Evolutionary conservation across 2,113 vertebrate species (phyloP), one percentile per base, ranked within the genome.

Genomic region (Clarias batrachus): DNA sequence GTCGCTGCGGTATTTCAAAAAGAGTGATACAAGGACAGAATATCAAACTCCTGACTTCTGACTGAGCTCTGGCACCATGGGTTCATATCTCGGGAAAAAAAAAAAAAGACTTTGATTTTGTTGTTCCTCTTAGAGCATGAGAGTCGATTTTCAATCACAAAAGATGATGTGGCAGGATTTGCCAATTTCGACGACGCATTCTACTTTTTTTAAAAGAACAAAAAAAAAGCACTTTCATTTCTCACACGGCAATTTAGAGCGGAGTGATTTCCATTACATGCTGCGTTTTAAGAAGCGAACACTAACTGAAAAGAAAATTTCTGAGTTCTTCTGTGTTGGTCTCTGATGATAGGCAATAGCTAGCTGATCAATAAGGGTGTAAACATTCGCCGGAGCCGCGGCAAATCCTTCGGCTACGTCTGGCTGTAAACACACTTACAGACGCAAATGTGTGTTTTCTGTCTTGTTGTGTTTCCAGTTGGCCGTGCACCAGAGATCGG

Each of bases 381-480:
- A 84, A 82, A 80, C 86, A 33, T 8, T 81, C 85, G 89, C 82
- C 86, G 57, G 89, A 85, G 60, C 48, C 73, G 87, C 82, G 11
- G 85, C n/a, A 90, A 90, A 91, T 88, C 74, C 81, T 82, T 86
- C 90, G 70, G 87, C 85, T 86, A 89, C 81, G 68, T 30, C 56
- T 71, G 14, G 23, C 85, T 77, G 85, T 74, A 86, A 93, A 91
- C 87, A 89, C 88, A 90, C 85, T 84, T 85, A 57, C 76, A 76
- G 85, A 92, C 88, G 85, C 85, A 91, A 88, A 62, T 70, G 90
- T 70, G 90, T 80, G 90, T 87, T 86, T 89, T 88, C 52, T 73
- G 57, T 87, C 89, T 89, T 83, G 76, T 87, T 88, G 84, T 70
- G 83, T 89, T 91, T 82, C 59, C 56, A 85, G 89, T 80, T 82